Base-by-base conservation (phyloP, 2,797 vertebrate genomes). In the Holocentrus rufus region DNA sequence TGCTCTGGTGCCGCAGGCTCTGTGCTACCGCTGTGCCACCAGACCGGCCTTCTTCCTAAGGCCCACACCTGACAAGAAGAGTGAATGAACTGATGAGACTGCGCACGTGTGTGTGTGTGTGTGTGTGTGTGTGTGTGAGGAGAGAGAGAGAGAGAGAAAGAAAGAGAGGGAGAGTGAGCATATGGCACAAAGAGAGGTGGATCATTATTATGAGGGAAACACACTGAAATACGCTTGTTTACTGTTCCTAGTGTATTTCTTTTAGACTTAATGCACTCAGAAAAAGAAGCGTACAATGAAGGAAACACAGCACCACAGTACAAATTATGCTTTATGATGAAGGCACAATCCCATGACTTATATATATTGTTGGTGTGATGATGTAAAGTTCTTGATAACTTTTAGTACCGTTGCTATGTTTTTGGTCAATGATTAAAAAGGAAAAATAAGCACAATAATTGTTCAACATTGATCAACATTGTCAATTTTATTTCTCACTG, bases 11-110 rank as follows among this genome's bases (percentile, higher is more conserved):
- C 97, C 97, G 71, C 97, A 99, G 90, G 92, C 94, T 70, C 60
- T 98, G 68, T 96, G 96, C 89, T 96, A 96, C 78, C 95, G 95
- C 27, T 98, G 96, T 81, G 86, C 95, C 90, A 92, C 92, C 69
- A 91, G 84, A 47, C 96, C 95, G 0, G 94, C 92, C 82, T 97
- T 98, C 90, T 98, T 98, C 84, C 78, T 95, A 74, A 95, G 90
- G 89, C 71, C 87, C 61, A 92, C 74, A 3, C 69, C 83, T 46
- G 92, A 94, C 66, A 94, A 95, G 68, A 97, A 95, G 67, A 80
- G 20, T 6, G 74, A 89, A 20, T 88, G 65, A 88, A 34, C 34
- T n/a, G 2, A 34, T 57, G n/a, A n/a, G n/a, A n/a, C n/a, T n/a
- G n/a, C n/a, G 53, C 17, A 7, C 25, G 52, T 14, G 52, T 14